These are phyloP conservation scores for Drosophila mercatorum DNA, from an alignment of 2,888 invertebrate genomes.

Conservation along the genomic window DNA sequence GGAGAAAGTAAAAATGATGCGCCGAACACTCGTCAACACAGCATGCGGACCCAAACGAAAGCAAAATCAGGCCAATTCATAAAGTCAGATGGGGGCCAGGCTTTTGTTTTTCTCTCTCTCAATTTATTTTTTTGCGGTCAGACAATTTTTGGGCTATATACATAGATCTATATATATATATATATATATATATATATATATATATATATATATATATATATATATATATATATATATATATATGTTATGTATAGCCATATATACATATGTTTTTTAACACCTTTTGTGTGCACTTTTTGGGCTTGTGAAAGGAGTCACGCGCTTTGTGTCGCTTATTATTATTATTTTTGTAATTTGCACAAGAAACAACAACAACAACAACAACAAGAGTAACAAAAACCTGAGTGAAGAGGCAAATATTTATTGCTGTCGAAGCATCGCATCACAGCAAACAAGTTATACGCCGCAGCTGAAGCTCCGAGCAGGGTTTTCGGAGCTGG, in stretches of 20 bases:
- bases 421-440: slow-evolving; percentile 66
- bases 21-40: slow-evolving; percentile 67
- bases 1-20: slow-evolving; percentile 74
- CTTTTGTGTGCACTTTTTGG: slow-evolving; percentile 72
- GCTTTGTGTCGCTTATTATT: slow-evolving; percentile 66
- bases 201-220: slow-evolving; percentile 6
- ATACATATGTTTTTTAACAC: slow-evolving; percentile 57
- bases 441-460: slow-evolving; percentile 65
- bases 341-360: slow-evolving; percentile 68
- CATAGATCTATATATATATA: not conserved
- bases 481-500: slow-evolving; percentile 5
- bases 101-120: slow-evolving; percentile 14
- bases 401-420: slow-evolving; percentile 73
- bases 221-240: not conserved
- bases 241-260: not conserved
- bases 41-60: slow-evolving; percentile 68
- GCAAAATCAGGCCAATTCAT: slow-evolving; percentile 79
- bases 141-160: slow-evolving; percentile 44
- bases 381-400: slow-evolving; percentile 19
- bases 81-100: slow-evolving; percentile 42
- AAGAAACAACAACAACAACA: slow-evolving; percentile 43
- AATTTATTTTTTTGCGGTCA: slow-evolving; percentile 57
- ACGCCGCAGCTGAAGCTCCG: slow-evolving; percentile 33
- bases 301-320: slow-evolving; percentile 83
- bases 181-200: slow-evolving; percentile 4